phyloP scores from a whole-genome alignment of 2,888 invertebrate genomes.

The Oscheius sp. region DNA sequence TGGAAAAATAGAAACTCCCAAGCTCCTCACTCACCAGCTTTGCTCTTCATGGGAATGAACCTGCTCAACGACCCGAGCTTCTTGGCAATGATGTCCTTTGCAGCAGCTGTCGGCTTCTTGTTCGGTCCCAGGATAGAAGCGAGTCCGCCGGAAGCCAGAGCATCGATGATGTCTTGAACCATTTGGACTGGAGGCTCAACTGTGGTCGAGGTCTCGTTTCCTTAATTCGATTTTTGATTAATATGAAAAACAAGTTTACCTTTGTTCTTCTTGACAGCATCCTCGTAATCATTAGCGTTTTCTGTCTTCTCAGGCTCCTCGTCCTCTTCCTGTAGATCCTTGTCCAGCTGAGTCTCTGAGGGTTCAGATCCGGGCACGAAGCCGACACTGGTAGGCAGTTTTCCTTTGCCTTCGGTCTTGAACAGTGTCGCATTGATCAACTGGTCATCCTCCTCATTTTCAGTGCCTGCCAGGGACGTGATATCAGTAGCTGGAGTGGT shows the following conservation, averaged over 20 bases:
- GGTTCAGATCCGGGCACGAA: constrained; percentile 58
- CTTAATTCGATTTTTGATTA: background rate
- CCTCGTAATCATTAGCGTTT: constrained; percentile 20
- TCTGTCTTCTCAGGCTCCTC: constrained; percentile 2
- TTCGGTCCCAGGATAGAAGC: constrained; percentile 53
- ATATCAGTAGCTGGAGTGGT: constrained; percentile 4
- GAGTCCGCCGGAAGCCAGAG: constrained; percentile 58
- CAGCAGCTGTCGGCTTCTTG: constrained; percentile 45
- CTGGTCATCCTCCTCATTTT: constrained; percentile 6
- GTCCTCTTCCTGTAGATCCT: constrained; percentile 24
- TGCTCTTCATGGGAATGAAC: constrained; percentile 19
- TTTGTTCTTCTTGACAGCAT: constrained; percentile 11
- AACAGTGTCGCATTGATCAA: constrained; percentile 30
- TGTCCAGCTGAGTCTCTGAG: constrained; percentile 36
- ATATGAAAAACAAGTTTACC: background rate
- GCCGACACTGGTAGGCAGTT: constrained; percentile 54
- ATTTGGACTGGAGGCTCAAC: constrained; percentile 69
- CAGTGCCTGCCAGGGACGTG: background rate
- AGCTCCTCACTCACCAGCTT: background rate
- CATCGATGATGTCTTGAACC: constrained; percentile 63
- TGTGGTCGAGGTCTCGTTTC: constrained; percentile 39
- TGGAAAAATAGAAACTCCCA: background rate
- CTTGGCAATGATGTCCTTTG: constrained; percentile 49
- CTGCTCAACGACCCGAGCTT: constrained; percentile 34
- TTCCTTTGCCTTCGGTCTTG: constrained; percentile 30